A percentile compares a stretch with the other conserved stretches of the same genome.
phyloP scores from a whole-genome alignment of 2,113 vertebrate species.

The Cyprinodon variegatus region DNA sequence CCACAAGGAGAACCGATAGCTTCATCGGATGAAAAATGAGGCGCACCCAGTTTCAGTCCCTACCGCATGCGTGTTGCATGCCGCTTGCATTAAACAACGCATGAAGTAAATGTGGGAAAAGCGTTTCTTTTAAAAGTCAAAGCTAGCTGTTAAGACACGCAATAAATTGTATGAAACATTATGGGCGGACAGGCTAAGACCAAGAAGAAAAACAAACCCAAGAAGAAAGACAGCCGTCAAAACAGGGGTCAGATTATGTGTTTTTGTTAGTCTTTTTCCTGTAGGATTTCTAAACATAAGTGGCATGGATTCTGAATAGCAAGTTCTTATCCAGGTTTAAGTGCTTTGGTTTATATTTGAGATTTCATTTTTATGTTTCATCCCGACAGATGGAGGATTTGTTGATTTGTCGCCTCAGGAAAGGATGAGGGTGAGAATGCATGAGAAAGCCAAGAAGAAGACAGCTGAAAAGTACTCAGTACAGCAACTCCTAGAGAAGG shows the following conservation, averaged over 20 bases:
- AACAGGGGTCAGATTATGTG: conserved; percentile 60
- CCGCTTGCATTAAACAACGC: conserved; percentile 32
- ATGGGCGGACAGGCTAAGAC: conserved; percentile 83
- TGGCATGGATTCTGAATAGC: not conserved
- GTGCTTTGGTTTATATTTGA: not conserved
- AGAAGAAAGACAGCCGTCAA: conserved; percentile 69
- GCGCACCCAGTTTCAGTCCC: not conserved
- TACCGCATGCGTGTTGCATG: conserved; percentile 48
- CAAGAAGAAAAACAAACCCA: conserved; percentile 81
- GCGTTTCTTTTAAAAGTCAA: not conserved
- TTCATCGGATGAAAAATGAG: not conserved
- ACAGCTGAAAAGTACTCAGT: conserved; percentile 81
- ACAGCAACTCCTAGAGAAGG: conserved; percentile 82
- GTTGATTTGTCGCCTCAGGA: conserved; percentile 76
- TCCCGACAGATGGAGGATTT: conserved; percentile 54
- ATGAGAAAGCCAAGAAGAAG: conserved; percentile 83
- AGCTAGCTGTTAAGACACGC: not conserved
- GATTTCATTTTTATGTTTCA: not conserved
- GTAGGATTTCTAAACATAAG: not conserved
- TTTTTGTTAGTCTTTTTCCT: conserved; percentile 1
- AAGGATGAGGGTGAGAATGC: conserved; percentile 80
- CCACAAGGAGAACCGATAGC: too few species aligned
- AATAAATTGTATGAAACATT: not conserved
- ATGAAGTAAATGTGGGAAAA: conserved; percentile 19
- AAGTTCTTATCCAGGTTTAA: not conserved